Evolutionary conservation across 1,140 invertebrate species (phyloP), one percentile per base, ranked within the genome.

Genomic region (Platyscapa corneri): DNA sequence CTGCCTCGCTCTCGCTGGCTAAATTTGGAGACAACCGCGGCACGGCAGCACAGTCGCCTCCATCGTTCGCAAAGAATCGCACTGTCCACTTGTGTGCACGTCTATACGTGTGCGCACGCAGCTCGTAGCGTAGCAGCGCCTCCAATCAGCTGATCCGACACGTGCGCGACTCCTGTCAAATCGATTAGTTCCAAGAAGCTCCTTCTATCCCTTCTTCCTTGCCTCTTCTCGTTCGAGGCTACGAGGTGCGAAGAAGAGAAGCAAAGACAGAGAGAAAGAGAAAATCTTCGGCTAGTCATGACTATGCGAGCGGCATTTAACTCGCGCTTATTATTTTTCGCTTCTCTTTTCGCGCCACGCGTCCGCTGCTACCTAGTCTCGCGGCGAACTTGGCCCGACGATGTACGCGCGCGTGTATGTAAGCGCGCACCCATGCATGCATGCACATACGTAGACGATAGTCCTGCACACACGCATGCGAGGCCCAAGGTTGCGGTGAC

Each of bases 101-200:
- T n/a, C n/a, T n/a, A n/a, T 30, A 30, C 3, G 39, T 20, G 39
- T 30, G 34, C 3, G 16, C 70, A 18, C 16, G 39, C 56, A n/a
- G 7, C 30, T 30, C 23, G 46, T 3, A 1, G n/a, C 76, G 83
- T n/a, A n/a, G n/a, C n/a, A 30, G 42, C 30, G 30, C 20, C 46
- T 39, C 49, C 34, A 76, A 85, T 85, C 84, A 85, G 84, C 84
- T 85, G 84, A 85, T 85, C 42, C 39, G 32, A 75, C 84, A 85
- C 84, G 84, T 85, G 84, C 84, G 23, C 84, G 67, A 30, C 84
- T 85, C 78, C 78, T 81, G 84, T 82, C 84, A 82, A 76, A 85
- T 85, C 78, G 84, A 85, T 85, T 82, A 65, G 34, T 65, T 81
- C 49, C 53, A 76, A 85, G 67, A 70, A n/a, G 20, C 64, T 79